A percentile compares a stretch with the other conserved stretches of the same genome.
These are phyloP conservation scores for Phaetusa simplex DNA, from an alignment of 2,113 vertebrate genomes.

Conservation along the genomic window DNA sequence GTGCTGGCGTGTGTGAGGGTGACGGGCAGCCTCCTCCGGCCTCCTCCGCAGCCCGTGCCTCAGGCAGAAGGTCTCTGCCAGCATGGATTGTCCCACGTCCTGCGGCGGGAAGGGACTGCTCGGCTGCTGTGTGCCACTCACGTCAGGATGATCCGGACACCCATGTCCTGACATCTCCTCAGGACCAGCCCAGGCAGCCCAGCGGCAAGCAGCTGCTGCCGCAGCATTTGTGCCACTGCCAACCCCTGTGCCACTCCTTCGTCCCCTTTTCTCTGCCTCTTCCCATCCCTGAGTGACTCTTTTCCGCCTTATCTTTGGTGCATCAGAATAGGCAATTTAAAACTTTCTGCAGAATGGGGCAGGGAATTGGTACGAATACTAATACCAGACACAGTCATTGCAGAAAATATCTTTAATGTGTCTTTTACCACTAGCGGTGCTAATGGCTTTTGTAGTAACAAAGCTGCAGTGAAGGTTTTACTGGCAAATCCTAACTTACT, in stretches of 20 bases:
- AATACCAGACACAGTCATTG: background rate
- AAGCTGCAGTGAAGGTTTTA: background rate
- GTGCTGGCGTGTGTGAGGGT: rapidly evolving
- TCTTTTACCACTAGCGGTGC: background rate
- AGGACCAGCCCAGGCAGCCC: background rate
- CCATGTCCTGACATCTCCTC: background rate
- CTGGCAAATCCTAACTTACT: background rate
- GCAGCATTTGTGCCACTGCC: background rate
- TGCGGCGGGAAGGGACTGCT: background rate
- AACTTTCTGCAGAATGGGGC: background rate
- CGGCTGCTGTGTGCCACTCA: rapidly evolving
- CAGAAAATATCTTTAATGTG: background rate
- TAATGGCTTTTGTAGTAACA: conserved; percentile 1
- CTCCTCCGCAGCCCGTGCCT: background rate
- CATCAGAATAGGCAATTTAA: background rate
- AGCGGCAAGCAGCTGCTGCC: background rate
- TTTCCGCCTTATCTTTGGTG: background rate
- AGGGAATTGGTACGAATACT: background rate
- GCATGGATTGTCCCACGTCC: rapidly evolving
- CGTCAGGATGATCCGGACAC: background rate
- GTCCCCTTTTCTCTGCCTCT: background rate
- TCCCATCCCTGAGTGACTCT: background rate
- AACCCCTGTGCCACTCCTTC: background rate
- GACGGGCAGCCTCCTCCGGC: rapidly evolving
- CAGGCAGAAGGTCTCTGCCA: background rate